Evolutionary conservation across 2,113 vertebrate species (phyloP).

Genomic region (Porphyrio hochstetteri): DNA sequence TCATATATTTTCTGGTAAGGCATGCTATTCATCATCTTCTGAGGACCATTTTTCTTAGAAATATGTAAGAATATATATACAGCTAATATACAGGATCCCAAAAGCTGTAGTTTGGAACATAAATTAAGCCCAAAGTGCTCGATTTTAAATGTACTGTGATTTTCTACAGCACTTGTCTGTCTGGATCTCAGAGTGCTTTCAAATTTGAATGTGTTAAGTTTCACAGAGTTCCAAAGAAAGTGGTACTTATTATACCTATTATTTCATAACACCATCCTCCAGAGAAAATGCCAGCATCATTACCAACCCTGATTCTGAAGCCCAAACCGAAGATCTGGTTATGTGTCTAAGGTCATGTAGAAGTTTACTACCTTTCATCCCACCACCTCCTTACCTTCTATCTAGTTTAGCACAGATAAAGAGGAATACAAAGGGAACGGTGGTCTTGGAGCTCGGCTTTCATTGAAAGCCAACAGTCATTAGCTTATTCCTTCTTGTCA

Average conservation of each 20-base stretch:
- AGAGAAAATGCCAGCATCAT: background rate
- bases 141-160: background rate
- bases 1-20: slow-evolving; percentile 51
- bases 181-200: background rate
- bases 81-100: slow-evolving; percentile 39
- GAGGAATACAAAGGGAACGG: background rate
- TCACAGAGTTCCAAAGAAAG: background rate
- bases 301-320: background rate
- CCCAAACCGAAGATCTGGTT: background rate
- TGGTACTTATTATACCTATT: background rate
- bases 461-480: background rate
- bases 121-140: slow-evolving; percentile 25
- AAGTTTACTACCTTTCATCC: background rate
- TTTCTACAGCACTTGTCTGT: background rate
- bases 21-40: slow-evolving; percentile 49
- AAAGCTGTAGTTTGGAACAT: slow-evolving; percentile 35
- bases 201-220: background rate
- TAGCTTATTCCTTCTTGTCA: background rate
- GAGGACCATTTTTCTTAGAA: slow-evolving; percentile 45
- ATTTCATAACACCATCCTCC: background rate
- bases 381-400: background rate
- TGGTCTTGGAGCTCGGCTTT: background rate
- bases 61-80: slow-evolving; percentile 35
- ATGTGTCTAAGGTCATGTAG: background rate
- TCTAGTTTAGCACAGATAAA: background rate